These are phyloP conservation scores for Oscheius sp. DNA, from an alignment of 2,888 invertebrate genomes.

Conservation along the genomic window DNA sequence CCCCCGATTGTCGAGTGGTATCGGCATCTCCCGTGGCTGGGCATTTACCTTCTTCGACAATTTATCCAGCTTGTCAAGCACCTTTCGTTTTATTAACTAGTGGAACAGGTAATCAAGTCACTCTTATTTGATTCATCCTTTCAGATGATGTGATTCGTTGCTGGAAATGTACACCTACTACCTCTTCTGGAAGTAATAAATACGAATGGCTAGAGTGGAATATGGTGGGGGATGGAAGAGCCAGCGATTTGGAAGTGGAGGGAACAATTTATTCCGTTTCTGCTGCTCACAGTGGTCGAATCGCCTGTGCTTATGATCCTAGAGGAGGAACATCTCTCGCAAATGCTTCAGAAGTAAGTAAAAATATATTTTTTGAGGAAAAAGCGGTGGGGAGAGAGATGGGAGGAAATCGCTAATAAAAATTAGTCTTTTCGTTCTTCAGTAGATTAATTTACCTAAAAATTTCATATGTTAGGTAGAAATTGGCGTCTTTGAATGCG, in stretches of 20 bases:
- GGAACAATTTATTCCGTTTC: slow-evolving; percentile 76
- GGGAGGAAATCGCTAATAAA: too few species aligned
- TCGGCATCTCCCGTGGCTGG: slow-evolving; percentile 90
- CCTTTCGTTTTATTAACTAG: slow-evolving; percentile 95
- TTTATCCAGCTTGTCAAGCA: slow-evolving; percentile 97
- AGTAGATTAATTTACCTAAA: neutral
- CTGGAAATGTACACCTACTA: slow-evolving; percentile 11
- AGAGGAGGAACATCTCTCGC: slow-evolving; percentile 69
- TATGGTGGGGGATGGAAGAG: slow-evolving; percentile 63
- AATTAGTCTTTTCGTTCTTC: too few species aligned
- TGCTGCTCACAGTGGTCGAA: slow-evolving; percentile 94
- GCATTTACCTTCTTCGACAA: slow-evolving; percentile 93
- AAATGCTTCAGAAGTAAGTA: slow-evolving; percentile 10
- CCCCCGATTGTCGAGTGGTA: slow-evolving; percentile 39
- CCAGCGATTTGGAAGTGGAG: slow-evolving; percentile 64
- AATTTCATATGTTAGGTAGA: slow-evolving; percentile 37
- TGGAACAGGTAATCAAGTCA: slow-evolving; percentile 75
- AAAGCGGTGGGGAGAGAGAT: too few species aligned
- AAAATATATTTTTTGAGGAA: neutral
- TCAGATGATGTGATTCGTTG: slow-evolving; percentile 25
- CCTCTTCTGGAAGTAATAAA: slow-evolving; percentile 10
- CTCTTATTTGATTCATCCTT: neutral
- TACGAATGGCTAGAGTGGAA: slow-evolving; percentile 64
- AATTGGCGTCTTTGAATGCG: slow-evolving; percentile 97
- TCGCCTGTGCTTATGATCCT: slow-evolving; percentile 95